These are phyloP conservation scores for Bombylius major DNA, from an alignment of 2,888 invertebrate genomes.

Conservation along the genomic window DNA sequence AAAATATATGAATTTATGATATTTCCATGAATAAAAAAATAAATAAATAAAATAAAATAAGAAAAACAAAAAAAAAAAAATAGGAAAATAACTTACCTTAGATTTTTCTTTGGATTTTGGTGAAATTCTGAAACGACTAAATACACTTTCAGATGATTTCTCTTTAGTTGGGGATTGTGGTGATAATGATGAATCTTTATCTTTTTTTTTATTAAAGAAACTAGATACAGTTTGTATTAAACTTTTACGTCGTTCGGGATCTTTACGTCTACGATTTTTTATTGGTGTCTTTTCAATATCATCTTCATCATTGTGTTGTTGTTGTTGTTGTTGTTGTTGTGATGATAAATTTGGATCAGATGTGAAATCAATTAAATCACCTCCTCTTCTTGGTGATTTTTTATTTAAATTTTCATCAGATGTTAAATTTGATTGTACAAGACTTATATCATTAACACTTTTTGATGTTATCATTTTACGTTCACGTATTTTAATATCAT, in stretches of 20 bases:
- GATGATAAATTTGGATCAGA: slow-evolving; percentile 45
- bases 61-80: slow-evolving; percentile 7
- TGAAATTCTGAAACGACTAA: slow-evolving; percentile 47
- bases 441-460: slow-evolving; percentile 34
- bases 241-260: slow-evolving; percentile 62
- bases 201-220: slow-evolving; percentile 54
- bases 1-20: neutral
- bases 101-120: slow-evolving; percentile 50
- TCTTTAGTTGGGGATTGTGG: slow-evolving; percentile 16
- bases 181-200: slow-evolving; percentile 55
- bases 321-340: neutral
- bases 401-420: slow-evolving; percentile 18
- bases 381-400: slow-evolving; percentile 10
- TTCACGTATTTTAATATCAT: slow-evolving; percentile 24
- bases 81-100: slow-evolving; percentile 39
- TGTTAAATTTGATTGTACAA: slow-evolving; percentile 18
- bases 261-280: slow-evolving; percentile 37
- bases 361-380: slow-evolving; percentile 33
- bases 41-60: neutral
- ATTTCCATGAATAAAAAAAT: neutral
- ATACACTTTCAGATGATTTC: slow-evolving; percentile 25
- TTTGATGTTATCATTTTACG: slow-evolving; percentile 35
- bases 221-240: slow-evolving; percentile 74
- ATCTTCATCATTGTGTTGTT: neutral
- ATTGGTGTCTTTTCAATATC: slow-evolving; percentile 10